Percentiles rank a stretch among this genome's conserved stretches.
Conservation (phyloP, 1,140 invertebrate species). For the Leptonema lineaticorne region DNA sequence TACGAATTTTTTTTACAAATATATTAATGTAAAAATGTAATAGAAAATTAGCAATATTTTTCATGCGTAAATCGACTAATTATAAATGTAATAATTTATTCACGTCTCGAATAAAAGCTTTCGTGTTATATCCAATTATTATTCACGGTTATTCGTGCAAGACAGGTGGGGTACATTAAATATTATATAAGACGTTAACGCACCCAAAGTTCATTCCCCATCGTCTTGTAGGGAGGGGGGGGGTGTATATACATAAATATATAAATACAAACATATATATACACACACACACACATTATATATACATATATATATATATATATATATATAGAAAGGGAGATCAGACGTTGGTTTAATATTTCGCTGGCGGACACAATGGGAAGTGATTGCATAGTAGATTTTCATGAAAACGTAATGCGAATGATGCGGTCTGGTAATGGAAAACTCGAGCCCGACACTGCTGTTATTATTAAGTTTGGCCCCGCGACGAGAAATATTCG, state of each 20-base stretch:
- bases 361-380: constrained; percentile 28
- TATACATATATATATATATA: too few species aligned
- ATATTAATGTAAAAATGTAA: neutral
- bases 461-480: constrained; percentile 40
- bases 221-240: constrained; percentile 4
- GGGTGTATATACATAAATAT: too few species aligned
- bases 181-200: constrained; percentile 41
- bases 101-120: neutral
- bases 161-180: constrained; percentile 36
- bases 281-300: too few species aligned
- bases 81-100: neutral
- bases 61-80: neutral
- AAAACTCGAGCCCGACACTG: constrained; percentile 38
- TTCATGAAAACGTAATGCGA: constrained; percentile 42
- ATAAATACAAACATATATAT: too few species aligned
- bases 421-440: constrained; percentile 37
- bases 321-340: too few species aligned
- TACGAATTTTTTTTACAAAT: neutral
- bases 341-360: constrained; percentile 35
- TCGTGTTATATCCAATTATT: constrained; percentile 32
- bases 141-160: constrained; percentile 21
- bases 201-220: constrained; percentile 16
- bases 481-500: neutral
- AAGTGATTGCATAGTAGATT: constrained; percentile 43
- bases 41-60: neutral